Percentiles rank a stretch among this genome's conserved stretches.
These are phyloP conservation scores for Lycocerus yunnanus DNA, from an alignment of 2,888 invertebrate genomes.

Conservation along the genomic window DNA sequence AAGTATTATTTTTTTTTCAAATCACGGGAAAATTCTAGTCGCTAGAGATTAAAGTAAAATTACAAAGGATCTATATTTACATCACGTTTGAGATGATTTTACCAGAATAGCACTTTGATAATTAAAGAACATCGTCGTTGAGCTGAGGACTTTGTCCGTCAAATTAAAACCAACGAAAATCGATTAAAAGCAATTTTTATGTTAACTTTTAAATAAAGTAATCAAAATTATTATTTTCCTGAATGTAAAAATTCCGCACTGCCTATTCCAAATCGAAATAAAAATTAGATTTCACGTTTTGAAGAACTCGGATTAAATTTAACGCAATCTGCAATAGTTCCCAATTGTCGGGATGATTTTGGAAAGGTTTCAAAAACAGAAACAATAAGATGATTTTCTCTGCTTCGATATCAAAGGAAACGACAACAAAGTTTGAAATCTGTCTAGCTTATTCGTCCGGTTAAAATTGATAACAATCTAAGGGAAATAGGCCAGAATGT, in stretches of 20 bases:
- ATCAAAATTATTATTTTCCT: background rate
- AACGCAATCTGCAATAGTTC: background rate
- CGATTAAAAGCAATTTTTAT: constrained; percentile 1
- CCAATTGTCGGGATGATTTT: background rate
- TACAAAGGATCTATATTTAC: constrained; percentile 20
- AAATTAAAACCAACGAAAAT: background rate
- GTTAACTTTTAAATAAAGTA: background rate
- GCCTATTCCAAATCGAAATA: background rate
- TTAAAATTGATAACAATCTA: background rate
- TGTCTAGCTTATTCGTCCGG: background rate
- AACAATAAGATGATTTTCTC: background rate
- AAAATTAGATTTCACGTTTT: background rate
- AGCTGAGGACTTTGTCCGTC: background rate
- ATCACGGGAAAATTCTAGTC: constrained; percentile 8
- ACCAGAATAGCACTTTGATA: constrained; percentile 1
- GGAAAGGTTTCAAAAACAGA: background rate
- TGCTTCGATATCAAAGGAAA: background rate
- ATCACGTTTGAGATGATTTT: constrained; percentile 13
- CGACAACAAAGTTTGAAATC: background rate
- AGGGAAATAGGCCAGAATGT: background rate
- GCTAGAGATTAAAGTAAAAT: constrained; percentile 13
- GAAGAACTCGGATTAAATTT: background rate
- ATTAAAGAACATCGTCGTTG: constrained; percentile 10
- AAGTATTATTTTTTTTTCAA: background rate
- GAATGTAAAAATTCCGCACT: background rate